A percentile compares a stretch with the other conserved stretches of the same genome.
Evolutionary conservation across 2,888 invertebrate species (phyloP).

Genomic region (Plemyria rubiginata): DNA sequence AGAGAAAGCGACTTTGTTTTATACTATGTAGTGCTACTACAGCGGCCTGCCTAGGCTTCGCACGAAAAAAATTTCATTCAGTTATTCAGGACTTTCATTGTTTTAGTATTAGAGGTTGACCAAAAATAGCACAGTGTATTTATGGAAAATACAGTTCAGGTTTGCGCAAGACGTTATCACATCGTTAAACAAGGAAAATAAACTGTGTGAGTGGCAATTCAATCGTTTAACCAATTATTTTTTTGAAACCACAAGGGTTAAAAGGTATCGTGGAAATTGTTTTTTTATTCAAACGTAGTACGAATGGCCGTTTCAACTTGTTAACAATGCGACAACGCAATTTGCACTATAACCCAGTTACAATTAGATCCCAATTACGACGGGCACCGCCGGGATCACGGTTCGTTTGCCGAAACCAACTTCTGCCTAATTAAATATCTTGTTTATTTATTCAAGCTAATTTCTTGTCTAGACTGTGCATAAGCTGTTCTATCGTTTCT

Average conservation of each 20-base stretch:
- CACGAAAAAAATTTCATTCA: too few species aligned
- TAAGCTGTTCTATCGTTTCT: neutral
- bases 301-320: constrained; percentile 18
- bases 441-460: constrained; percentile 35
- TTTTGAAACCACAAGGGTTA: neutral
- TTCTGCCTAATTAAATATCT: constrained; percentile 32
- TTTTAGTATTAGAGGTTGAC: too few species aligned
- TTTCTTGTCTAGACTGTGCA: constrained; percentile 31
- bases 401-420: constrained; percentile 32
- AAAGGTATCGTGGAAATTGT: neutral
- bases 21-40: too few species aligned
- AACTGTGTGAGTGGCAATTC: neutral
- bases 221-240: neutral
- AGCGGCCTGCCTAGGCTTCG: too few species aligned
- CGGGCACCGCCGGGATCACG: constrained; percentile 27
- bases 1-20: too few species aligned
- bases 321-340: constrained; percentile 33
- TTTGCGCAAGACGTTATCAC: too few species aligned
- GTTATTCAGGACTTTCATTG: too few species aligned
- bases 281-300: neutral
- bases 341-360: constrained; percentile 30
- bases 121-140: too few species aligned
- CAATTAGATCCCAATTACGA: constrained; percentile 34
- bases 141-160: too few species aligned
- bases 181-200: neutral